These are phyloP conservation scores for Drosophila takahashii DNA, from an alignment of 1,140 invertebrate genomes.

Conservation along the genomic window DNA sequence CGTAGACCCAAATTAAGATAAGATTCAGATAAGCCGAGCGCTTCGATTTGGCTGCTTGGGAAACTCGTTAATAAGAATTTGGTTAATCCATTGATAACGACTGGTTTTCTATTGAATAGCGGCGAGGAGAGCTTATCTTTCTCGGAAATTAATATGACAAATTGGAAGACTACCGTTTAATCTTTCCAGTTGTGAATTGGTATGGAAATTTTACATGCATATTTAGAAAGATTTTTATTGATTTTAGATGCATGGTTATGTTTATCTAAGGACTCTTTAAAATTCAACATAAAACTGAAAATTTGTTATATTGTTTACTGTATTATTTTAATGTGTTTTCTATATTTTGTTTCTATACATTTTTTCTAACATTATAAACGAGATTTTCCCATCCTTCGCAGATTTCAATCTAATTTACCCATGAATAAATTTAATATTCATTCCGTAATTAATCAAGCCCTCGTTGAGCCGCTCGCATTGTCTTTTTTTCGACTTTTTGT, in stretches of 20 bases:
- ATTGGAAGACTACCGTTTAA: slow-evolving; percentile 15
- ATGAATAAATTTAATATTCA: slow-evolving; percentile 16
- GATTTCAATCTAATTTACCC: slow-evolving; percentile 20
- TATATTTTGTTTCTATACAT: no score
- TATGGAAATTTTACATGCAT: background rate
- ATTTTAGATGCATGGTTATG: no score
- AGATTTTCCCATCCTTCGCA: background rate
- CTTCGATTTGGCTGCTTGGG: slow-evolving; percentile 1
- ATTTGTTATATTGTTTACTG: no score
- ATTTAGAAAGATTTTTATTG: no score
- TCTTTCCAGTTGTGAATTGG: no score
- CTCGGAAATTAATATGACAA: slow-evolving; percentile 17
- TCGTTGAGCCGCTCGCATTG: slow-evolving; percentile 26
- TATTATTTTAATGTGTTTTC: no score
- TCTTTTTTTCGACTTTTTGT: slow-evolving; percentile 21
- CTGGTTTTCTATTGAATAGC: background rate
- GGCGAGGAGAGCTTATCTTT: slow-evolving; percentile 15
- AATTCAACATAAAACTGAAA: no score
- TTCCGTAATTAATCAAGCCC: slow-evolving; percentile 35
- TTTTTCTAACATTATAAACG: no score
- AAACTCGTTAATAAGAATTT: slow-evolving; percentile 25
- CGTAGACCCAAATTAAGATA: slow-evolving; percentile 77
- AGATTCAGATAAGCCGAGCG: slow-evolving; percentile 32
- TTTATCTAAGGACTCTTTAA: no score
- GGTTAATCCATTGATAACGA: slow-evolving; percentile 16